A percentile compares a stretch with the other conserved stretches of the same genome.
Evolutionary conservation across 2,888 invertebrate species (phyloP).

Genomic region (Drosophila peninsularis): DNA sequence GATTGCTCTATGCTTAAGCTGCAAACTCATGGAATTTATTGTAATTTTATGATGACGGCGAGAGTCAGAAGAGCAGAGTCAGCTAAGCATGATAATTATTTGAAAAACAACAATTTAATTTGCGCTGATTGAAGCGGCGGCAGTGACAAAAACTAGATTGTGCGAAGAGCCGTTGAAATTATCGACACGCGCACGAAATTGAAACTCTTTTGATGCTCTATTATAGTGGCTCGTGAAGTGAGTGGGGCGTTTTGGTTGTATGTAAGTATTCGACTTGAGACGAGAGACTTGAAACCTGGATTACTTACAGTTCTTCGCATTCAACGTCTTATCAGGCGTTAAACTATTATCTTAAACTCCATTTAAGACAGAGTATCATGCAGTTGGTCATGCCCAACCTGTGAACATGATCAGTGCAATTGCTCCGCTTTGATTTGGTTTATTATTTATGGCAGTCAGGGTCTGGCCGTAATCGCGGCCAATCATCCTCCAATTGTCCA

Average conservation of each 20-base stretch:
- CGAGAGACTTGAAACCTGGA: no score
- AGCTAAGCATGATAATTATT: slow-evolving; percentile 22
- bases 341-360: no score
- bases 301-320: no score
- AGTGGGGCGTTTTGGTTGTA: slow-evolving; percentile 3
- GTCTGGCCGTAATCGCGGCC: slow-evolving; percentile 36
- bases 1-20: neutral
- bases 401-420: slow-evolving; percentile 23
- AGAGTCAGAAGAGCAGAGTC: neutral
- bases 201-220: slow-evolving; percentile 37
- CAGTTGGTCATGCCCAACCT: neutral
- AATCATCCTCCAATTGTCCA: slow-evolving; percentile 63
- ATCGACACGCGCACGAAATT: slow-evolving; percentile 65
- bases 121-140: slow-evolving; percentile 27
- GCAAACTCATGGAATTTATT: slow-evolving; percentile 2
- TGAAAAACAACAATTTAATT: slow-evolving; percentile 32
- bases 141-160: slow-evolving; percentile 14
- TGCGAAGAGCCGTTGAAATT: slow-evolving; percentile 43
- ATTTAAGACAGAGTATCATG: no score
- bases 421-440: slow-evolving; percentile 33
- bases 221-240: neutral
- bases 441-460: slow-evolving; percentile 22
- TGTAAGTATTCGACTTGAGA: neutral
- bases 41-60: slow-evolving; percentile 7
- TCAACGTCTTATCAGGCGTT: no score